These are phyloP conservation scores for Chaenocephalus aceratus DNA, from an alignment of 2,113 vertebrate genomes.

Conservation along the genomic window DNA sequence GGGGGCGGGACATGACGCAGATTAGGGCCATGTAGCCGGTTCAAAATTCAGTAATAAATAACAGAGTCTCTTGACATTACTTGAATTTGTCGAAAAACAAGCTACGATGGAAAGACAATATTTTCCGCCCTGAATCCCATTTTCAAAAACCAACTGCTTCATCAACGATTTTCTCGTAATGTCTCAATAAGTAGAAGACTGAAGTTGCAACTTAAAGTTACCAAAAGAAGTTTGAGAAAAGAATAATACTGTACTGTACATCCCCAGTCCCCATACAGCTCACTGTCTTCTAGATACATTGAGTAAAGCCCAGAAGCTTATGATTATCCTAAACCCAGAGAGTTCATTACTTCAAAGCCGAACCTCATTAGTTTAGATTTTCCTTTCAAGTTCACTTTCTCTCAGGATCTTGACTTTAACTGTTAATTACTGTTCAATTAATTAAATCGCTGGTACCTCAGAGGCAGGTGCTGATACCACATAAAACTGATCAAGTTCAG, in stretches of 20 bases:
- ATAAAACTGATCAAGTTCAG: slow-evolving; percentile 62
- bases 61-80: too few species aligned
- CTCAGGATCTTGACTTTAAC: slow-evolving; percentile 71
- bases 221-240: slow-evolving; percentile 40
- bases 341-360: slow-evolving; percentile 79
- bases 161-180: background rate
- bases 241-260: slow-evolving; percentile 16
- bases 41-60: too few species aligned
- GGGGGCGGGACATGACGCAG: too few species aligned
- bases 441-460: slow-evolving; percentile 73
- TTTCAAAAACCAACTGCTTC: background rate
- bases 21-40: too few species aligned
- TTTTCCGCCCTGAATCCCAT: background rate
- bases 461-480: slow-evolving; percentile 73
- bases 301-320: slow-evolving; percentile 63
- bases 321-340: slow-evolving; percentile 71
- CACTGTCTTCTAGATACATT: slow-evolving; percentile 57
- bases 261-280: slow-evolving; percentile 36
- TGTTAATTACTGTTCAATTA: slow-evolving; percentile 79
- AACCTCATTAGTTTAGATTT: slow-evolving; percentile 80
- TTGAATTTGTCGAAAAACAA: too few species aligned
- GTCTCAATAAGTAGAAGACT: slow-evolving; percentile 8
- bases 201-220: slow-evolving; percentile 28
- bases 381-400: slow-evolving; percentile 79
- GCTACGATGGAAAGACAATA: background rate